Percentiles rank a stretch among this genome's conserved stretches.
phyloP scores from a whole-genome alignment of 2,113 vertebrate species.

The Choloepus hoffmanni region DNA sequence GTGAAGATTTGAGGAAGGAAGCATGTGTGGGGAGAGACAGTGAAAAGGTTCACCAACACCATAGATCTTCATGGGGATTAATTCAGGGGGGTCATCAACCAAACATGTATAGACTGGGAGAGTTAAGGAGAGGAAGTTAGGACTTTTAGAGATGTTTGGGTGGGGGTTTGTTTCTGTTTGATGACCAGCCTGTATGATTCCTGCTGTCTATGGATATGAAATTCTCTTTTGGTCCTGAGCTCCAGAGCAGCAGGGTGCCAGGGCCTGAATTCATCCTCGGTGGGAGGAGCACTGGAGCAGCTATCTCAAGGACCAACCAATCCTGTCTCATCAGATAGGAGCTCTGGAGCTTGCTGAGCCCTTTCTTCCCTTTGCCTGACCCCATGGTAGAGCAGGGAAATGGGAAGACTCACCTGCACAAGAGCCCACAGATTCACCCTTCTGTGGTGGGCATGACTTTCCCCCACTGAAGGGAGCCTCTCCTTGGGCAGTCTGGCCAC shows the following conservation, averaged over 20 bases:
- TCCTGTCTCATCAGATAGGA: neutral
- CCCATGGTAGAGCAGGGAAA: neutral
- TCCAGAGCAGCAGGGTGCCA: neutral
- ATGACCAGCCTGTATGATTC: neutral
- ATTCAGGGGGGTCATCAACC: neutral
- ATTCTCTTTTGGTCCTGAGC: neutral
- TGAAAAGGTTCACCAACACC: neutral
- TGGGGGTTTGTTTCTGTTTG: neutral
- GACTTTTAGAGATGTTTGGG: neutral
- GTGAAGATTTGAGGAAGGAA: neutral
- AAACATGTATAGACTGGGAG: neutral
- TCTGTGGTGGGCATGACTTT: neutral
- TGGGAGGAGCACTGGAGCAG: neutral
- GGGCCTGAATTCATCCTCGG: neutral
- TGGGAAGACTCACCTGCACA: slow-evolving; percentile 76
- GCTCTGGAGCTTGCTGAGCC: neutral
- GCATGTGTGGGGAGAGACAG: neutral
- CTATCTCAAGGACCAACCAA: neutral
- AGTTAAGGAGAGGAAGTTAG: neutral
- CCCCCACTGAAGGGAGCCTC: slow-evolving; percentile 1
- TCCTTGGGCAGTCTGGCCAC: neutral
- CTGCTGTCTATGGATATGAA: neutral
- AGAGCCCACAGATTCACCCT: neutral
- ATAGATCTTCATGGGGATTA: neutral
- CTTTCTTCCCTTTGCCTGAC: neutral